Base-by-base conservation (phyloP, 2,113 vertebrate genomes). In the Phainopepla nitens region DNA sequence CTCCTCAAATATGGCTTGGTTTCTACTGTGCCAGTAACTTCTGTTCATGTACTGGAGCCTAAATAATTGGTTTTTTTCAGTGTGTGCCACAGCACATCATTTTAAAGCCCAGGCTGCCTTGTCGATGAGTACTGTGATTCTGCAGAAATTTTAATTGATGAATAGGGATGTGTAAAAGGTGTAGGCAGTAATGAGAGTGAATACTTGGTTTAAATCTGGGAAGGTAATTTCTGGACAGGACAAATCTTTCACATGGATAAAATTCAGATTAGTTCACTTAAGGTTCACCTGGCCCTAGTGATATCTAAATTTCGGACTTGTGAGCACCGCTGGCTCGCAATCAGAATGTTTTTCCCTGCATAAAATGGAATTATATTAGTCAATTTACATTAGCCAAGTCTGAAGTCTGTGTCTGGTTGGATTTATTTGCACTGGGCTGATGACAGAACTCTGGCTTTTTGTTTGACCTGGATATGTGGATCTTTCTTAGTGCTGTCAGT, bases 341-440 rank as follows among this genome's bases (percentile, higher is more conserved):
- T 96, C 96, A 96, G 81, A 92, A 92, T 96, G 82, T 96, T 97
- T 97, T 97, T 58, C 93, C 96, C 93, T 94, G 84, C 87, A 70
- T 96, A 93, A 95, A 97, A 95, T 77, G 86, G 73, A 91, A 94
- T 97, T 94, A 36, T 77, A 28, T 97, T 97, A 97, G 97, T 97
- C 98, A 96, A 72, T 95, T 97, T 18, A 1, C 45, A 94, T 97
- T 97, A 97, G 94, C 75, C 47, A 57, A 93, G 95, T 82, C 87
- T 94, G 94, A 93, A 49, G 93, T 42, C 96, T 82, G 78, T 82
- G 96, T 98, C 97, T 91, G 82, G 57, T 93, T 97, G 93, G 91
- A 97, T 98, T 97, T 97, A 64, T 93, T 91, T 97, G 86, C 77
- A n/a, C 86, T 92, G 90, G 91, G 83, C 82, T 96, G 95, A 62